A percentile compares a stretch with the other conserved stretches of the same genome.
phyloP scores from a whole-genome alignment of 2,888 invertebrate genomes.

The Ctena decussata region DNA sequence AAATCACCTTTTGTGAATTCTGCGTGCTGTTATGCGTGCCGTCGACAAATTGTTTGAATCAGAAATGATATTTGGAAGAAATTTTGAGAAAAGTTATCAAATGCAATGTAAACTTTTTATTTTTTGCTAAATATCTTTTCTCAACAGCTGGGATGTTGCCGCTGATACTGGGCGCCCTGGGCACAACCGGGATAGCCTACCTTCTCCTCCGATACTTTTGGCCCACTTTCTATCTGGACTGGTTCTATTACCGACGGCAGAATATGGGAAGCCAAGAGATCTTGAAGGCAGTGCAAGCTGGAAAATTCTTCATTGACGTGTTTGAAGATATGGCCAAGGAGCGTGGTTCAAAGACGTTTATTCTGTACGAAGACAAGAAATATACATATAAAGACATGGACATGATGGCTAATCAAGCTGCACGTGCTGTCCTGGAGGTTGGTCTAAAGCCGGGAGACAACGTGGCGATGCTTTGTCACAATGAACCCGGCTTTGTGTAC shows the following conservation, averaged over 20 bases:
- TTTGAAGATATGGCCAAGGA: conserved; percentile 73
- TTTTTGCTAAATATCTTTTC: no score
- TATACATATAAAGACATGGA: conserved; percentile 77
- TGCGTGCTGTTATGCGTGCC: no score
- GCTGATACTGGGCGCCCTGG: not conserved
- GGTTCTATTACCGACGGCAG: not conserved
- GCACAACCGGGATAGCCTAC: not conserved
- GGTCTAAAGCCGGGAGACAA: conserved; percentile 61
- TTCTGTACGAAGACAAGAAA: conserved; percentile 74
- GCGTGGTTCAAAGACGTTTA: conserved; percentile 69
- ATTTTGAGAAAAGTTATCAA: no score
- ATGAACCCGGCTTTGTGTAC: conserved; percentile 62
- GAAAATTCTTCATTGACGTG: conserved; percentile 63
- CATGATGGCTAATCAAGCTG: conserved; percentile 77
- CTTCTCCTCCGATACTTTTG: not conserved
- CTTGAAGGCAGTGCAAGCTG: not conserved
- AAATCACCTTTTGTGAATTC: no score
- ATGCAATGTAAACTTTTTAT: no score
- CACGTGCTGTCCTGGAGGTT: conserved; percentile 47
- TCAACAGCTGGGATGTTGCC: not conserved
- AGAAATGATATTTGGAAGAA: no score
- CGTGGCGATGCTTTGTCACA: conserved; percentile 51
- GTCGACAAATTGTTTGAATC: no score
- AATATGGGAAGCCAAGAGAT: no score
- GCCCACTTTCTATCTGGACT: conserved; percentile 4